phyloP scores from a whole-genome alignment of 2,797 vertebrate genomes.

The Selene dorsalis region DNA sequence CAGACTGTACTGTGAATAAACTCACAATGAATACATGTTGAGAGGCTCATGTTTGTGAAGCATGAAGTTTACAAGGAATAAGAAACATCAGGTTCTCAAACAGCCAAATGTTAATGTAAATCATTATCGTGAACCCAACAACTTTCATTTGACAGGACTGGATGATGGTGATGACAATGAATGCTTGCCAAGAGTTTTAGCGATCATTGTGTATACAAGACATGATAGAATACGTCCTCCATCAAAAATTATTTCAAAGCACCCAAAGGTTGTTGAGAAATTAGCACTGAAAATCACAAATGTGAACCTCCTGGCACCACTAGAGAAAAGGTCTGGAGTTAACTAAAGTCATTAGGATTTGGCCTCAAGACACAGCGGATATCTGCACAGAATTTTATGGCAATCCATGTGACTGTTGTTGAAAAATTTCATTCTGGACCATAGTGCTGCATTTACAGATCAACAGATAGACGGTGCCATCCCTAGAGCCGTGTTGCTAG shows the following conservation, averaged over 20 bases:
- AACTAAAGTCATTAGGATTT: background rate
- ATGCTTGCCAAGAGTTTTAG: background rate
- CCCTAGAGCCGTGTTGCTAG: constrained; percentile 1
- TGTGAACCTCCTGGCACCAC: background rate
- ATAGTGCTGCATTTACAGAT: background rate
- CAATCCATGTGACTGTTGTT: background rate
- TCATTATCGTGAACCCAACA: background rate
- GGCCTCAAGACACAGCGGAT: background rate
- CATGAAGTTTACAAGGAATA: background rate
- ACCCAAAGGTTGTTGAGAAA: background rate
- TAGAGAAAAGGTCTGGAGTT: background rate
- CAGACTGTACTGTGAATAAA: constrained; percentile 2
- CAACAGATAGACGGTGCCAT: background rate
- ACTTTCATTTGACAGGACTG: background rate
- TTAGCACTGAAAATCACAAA: no score
- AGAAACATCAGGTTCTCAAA: background rate
- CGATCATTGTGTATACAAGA: background rate
- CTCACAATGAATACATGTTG: background rate
- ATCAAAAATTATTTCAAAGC: background rate
- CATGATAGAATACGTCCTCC: no score
- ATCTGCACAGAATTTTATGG: background rate
- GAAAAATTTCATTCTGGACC: constrained; percentile 1
- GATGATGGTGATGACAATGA: background rate
- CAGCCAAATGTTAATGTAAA: background rate
- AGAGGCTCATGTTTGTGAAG: background rate